Evolutionary conservation across 2,113 vertebrate species (phyloP).

Genomic region (Semicossyphus pulcher): DNA sequence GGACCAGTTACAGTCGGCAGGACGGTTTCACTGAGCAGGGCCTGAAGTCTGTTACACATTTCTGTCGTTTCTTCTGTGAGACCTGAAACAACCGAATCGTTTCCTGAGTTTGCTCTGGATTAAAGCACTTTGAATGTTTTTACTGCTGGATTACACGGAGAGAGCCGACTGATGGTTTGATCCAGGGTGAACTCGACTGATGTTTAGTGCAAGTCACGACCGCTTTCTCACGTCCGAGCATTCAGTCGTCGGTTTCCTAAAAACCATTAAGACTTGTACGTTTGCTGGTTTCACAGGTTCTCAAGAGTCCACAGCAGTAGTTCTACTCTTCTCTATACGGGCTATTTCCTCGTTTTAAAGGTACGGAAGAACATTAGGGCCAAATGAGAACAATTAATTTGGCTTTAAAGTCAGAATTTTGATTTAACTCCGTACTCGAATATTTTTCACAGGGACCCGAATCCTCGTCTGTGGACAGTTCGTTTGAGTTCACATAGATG

Average conservation of each 20-base stretch:
- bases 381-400: too few relatives aligned
- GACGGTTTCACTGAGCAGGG: slow-evolving; percentile 58
- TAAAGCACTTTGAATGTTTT: slow-evolving; percentile 13
- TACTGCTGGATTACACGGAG: background rate
- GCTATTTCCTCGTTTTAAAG: too few relatives aligned
- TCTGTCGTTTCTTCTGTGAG: background rate
- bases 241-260: too few relatives aligned
- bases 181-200: background rate
- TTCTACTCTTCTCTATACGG: too few relatives aligned
- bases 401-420: too few relatives aligned
- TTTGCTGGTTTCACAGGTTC: background rate
- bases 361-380: too few relatives aligned
- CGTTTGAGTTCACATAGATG: too few relatives aligned
- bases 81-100: background rate
- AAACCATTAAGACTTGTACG: background rate
- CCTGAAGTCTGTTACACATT: background rate
- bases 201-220: background rate
- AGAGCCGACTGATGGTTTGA: background rate
- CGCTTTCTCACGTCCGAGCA: too few relatives aligned
- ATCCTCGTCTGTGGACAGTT: too few relatives aligned
- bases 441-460: too few relatives aligned
- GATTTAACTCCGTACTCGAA: too few relatives aligned
- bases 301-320: too few relatives aligned
- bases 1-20: slow-evolving; percentile 72
- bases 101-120: slow-evolving; percentile 6